These are phyloP conservation scores for Spilogale gracilis DNA, from an alignment of 2,113 vertebrate genomes.

Conservation along the genomic window DNA sequence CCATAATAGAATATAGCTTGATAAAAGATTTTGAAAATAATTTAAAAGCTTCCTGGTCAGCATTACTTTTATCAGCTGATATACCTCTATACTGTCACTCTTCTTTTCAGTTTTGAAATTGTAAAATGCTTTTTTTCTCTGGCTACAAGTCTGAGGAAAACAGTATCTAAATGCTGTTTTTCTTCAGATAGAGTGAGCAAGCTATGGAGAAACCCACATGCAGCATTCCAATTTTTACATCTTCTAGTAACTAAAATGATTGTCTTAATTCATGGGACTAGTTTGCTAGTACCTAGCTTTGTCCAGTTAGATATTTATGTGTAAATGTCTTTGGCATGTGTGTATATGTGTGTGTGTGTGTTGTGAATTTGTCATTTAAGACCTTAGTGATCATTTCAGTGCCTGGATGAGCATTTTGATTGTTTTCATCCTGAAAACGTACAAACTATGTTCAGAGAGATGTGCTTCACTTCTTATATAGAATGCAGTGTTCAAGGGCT, in stretches of 20 bases:
- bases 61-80: conserved; percentile 74
- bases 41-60: conserved; percentile 78
- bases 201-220: conserved; percentile 16
- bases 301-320: neutral
- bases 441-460: neutral
- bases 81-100: conserved; percentile 58
- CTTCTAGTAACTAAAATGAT: neutral
- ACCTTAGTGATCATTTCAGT: neutral
- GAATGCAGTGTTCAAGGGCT: neutral
- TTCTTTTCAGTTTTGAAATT: conserved; percentile 70
- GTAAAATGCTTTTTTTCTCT: conserved; percentile 52
- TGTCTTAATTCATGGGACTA: neutral
- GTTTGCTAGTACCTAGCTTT: neutral
- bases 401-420: neutral
- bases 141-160: conserved; percentile 26
- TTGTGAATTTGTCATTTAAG: neutral
- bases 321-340: neutral
- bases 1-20: conserved; percentile 73
- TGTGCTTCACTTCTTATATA: neutral
- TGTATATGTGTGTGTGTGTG: neutral
- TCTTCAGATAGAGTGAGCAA: neutral
- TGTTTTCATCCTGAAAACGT: neutral
- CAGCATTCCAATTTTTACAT: neutral
- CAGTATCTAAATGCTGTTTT: conserved; percentile 42
- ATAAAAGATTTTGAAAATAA: conserved; percentile 79